These are phyloP conservation scores for Corythucha ciliata DNA, from an alignment of 2,888 invertebrate genomes.

Conservation along the genomic window DNA sequence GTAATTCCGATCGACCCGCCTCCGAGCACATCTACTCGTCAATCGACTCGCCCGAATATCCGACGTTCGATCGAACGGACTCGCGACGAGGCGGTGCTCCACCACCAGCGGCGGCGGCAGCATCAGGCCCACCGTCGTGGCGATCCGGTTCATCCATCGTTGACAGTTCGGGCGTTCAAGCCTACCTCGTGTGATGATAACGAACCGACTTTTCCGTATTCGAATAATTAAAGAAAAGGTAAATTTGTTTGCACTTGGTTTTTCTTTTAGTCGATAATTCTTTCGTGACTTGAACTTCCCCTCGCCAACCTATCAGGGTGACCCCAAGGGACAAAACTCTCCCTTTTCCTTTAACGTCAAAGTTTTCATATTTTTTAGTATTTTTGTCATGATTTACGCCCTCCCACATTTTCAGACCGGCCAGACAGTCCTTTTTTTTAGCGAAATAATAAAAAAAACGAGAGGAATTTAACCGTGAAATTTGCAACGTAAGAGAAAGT, in stretches of 20 bases:
- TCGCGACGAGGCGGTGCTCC: conserved; percentile 29
- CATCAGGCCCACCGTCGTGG: conserved; percentile 25
- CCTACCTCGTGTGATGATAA: conserved; percentile 62
- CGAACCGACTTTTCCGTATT: too few relatives aligned
- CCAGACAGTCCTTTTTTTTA: too few relatives aligned
- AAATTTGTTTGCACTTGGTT: neutral
- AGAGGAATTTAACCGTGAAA: too few relatives aligned
- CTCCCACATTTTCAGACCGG: too few relatives aligned
- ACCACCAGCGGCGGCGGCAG: neutral
- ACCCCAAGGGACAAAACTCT: too few relatives aligned
- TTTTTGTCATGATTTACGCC: too few relatives aligned
- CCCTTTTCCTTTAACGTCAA: too few relatives aligned
- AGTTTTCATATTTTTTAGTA: too few relatives aligned
- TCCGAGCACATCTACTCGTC: conserved; percentile 85
- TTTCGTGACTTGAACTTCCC: too few relatives aligned
- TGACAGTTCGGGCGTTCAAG: conserved; percentile 48
- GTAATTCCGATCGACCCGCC: conserved; percentile 54
- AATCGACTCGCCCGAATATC: conserved; percentile 74
- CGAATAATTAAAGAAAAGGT: conserved; percentile 7
- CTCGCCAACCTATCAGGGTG: too few relatives aligned
- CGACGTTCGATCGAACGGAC: conserved; percentile 59
- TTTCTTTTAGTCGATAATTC: neutral
- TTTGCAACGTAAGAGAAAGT: too few relatives aligned
- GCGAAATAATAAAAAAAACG: too few relatives aligned
- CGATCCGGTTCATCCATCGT: conserved; percentile 43